A percentile compares a stretch with the other conserved stretches of the same genome.
Conservation (phyloP, 2,888 invertebrate species). For the Dichetophora obliterata region DNA sequence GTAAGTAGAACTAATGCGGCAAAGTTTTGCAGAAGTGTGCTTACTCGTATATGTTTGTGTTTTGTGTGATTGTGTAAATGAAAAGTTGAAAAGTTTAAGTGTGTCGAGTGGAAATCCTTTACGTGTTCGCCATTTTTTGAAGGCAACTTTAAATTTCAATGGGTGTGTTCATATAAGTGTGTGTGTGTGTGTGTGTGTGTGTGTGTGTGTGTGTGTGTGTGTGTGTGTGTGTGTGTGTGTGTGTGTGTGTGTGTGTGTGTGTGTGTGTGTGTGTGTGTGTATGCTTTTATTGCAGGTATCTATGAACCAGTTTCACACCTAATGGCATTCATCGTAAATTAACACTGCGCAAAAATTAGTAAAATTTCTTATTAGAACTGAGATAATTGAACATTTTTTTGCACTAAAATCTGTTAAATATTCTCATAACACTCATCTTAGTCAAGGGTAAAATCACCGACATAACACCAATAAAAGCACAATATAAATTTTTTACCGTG, state of each 20-base stretch:
- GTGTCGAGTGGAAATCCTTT: constrained; percentile 32
- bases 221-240: neutral
- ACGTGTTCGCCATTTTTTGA: constrained; percentile 2
- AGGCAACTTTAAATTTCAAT: neutral
- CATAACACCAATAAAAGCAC: no score
- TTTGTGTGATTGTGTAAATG: constrained; percentile 9
- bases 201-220: neutral
- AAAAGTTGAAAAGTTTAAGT: constrained; percentile 27
- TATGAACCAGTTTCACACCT: constrained; percentile 3
- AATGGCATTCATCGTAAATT: neutral
- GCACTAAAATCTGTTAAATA: no score
- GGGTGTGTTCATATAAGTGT: neutral
- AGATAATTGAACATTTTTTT: no score
- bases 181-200: neutral
- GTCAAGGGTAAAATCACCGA: no score
- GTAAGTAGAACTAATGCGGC: constrained; percentile 14
- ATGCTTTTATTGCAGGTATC: neutral
- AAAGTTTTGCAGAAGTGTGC: neutral
- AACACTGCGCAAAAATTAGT: neutral
- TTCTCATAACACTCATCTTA: no score
- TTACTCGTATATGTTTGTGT: neutral
- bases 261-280: neutral
- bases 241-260: neutral
- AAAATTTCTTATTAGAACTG: no score
- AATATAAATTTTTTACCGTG: no score